Base-by-base conservation (phyloP, 2,888 invertebrate species). In the Thecophora atra region DNA sequence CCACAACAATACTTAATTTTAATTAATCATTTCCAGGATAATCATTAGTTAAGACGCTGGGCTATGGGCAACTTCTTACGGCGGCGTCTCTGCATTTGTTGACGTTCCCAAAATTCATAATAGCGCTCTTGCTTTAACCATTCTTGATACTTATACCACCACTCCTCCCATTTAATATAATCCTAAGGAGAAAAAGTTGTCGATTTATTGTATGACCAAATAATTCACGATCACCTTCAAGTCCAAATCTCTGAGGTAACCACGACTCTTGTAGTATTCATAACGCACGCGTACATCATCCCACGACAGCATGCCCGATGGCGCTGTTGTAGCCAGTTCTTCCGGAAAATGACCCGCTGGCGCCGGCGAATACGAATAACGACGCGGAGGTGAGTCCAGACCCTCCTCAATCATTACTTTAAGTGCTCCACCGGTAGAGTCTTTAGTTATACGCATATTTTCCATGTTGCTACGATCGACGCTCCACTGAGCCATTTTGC, bases 141-240 rank as follows among this genome's bases (percentile, higher is more conserved):
- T 85, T 95, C 95, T 84, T 95, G 94, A 84, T 96, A 96, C 77
- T 85, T 85, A 88, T 95, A 95, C 95, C 95, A 96, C 96, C 96
- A 96, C 84, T 95, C 95, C 86, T 96, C 96, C 95, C 96, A 96
- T 85, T 95, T 95, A 74, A 95, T 91, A 84, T 95, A 96, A 85
- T 96, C 95, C 79, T 94, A 68, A 3, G 71, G 37, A 44, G 63
- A 64, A 26, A 19, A 62, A 19, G 26, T 1, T 37, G 5, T 15
- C 52, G 37, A 51, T 47, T 11, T 21, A 30, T 11, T 54, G 21
- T 21, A 26, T 11, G 15, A 58, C 28, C 47, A n/a, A 47, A 28
- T 15, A 7, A 13, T 1, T 19, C 8, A 37, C 6, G 21, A 26
- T 19, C 65, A 86, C 85, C 84, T 87, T 86, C 24, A 86, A 79